Evolutionary conservation across 37 sponge, comb jelly and placozoan species (phyloP), one percentile per base, ranked within the genome.

Genomic region (Agelas oroides): DNA sequence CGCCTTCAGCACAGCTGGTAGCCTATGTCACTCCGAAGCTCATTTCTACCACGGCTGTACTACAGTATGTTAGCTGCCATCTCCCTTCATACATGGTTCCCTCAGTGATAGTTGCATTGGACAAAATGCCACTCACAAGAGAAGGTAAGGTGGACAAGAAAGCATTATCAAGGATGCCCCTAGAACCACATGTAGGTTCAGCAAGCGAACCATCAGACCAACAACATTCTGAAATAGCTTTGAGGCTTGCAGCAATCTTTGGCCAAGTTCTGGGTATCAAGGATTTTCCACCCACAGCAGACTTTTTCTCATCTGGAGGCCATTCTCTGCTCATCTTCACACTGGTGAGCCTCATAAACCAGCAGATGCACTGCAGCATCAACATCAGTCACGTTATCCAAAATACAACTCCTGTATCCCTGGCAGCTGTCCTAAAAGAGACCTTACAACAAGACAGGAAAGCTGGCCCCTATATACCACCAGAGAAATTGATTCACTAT

Each of bases 41-140:
- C 18, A 52, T 75, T 30, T 56, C 31, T 15, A 21, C 24, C 2
- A 56, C 34, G n/a, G 84, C 70, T 15, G 21, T 89, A 19, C 59
- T 60, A 2, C 31, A 38, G 33, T 23, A 81, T 40, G 35, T 84
- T 5, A 41, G 65, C 34, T 39, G 38, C 52, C 60, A 32, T 46
- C 77, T 91, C 25, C 81, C 91, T 35, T 37, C 82, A 34, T 86
- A 91, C 71, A 91, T 91, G 91, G 65, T 87, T 0, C 92, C 92
- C 15, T 76, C 68, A 24, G 20, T 46, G 27, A 57, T 92, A 3
- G 15, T 82, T 1, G 24, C 83, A 17, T 11, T 87, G 20, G 80
- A 87, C 30, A 37, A 59, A 15, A 28, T 92, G 30, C 88, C 88
- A 11, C 53, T 77, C 53, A 84, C 40, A 5, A 76, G 38, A 1